A percentile compares a stretch with the other conserved stretches of the same genome.
phyloP scores from a whole-genome alignment of 2,797 vertebrate genomes.

The Glossophaga mutica region DNA sequence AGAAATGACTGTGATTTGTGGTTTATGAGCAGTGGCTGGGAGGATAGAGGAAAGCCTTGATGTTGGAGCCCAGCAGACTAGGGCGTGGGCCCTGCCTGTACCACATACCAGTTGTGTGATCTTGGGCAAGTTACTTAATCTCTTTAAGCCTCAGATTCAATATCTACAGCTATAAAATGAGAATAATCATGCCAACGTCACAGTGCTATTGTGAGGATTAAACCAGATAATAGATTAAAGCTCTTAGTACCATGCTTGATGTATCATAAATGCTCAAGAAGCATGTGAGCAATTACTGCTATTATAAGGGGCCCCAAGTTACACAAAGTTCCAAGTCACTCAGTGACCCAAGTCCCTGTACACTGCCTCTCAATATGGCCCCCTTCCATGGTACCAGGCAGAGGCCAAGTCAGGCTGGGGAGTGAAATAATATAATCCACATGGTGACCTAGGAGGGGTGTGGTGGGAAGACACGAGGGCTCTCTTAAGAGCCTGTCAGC shows the following conservation, averaged over 20 bases:
- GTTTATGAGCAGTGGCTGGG: not conserved
- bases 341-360: not conserved
- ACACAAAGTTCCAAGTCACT: not conserved
- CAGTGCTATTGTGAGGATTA: conserved; percentile 7
- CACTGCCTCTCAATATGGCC: not conserved
- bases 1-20: not conserved
- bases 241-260: not conserved
- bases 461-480: not conserved
- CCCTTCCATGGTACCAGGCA: not conserved
- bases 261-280: not conserved
- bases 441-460: not conserved
- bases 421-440: not conserved
- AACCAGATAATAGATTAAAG: not conserved
- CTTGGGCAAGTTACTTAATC: not conserved
- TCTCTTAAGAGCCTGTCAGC: not conserved
- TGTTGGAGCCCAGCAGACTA: not conserved
- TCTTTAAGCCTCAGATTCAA: not conserved
- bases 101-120: not conserved
- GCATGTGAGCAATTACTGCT: not conserved
- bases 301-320: not conserved
- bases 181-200: not conserved
- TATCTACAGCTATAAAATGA: not conserved
- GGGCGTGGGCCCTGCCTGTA: not conserved
- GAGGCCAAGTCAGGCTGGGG: not conserved
- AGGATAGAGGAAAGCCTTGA: not conserved